Evolutionary conservation across 2,113 vertebrate species (phyloP), one percentile per base, ranked within the genome.

Genomic region (Bagarius yarrelli): DNA sequence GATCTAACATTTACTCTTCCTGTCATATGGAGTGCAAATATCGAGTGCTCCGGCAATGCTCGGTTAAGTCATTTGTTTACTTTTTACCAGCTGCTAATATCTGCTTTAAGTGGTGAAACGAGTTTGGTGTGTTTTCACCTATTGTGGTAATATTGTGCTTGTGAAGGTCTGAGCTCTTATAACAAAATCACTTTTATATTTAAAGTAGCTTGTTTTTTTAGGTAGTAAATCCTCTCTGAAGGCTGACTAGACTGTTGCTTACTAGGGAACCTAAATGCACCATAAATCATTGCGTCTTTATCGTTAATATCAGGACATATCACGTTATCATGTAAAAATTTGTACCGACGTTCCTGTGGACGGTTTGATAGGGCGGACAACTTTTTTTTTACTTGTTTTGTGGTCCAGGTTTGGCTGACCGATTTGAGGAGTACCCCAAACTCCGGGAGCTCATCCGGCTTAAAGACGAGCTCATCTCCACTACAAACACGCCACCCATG

Each of bases 351-450:
- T 60, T 60, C 14, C 5, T 0, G 13, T 13, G 25, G 13, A 15
- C 11, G 8, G 25, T 47, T 47, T 47, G 44, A 8, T 47, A 47
- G 3, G 36, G 3, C 8, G 8, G 8, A 47, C 44, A 47, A 47
- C 9, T 71, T 16, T 59, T 27, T 82, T 40, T 71, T 50, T 44
- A 2, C 78, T n/a, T n/a, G 1, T 84, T 1, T 13, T 87, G 19
- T 53, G 44, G 2, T 80, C 79, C 86, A 99, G 98, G 98, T 81
- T 91, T 99, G 93, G 98, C 97, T 34, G 98, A 99, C 91, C 92
- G 98, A 82, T 99, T 99, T 92, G 98, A 99, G 91, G 97, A 99
- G 89, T 99, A 99, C 64, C 98, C 98, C 34, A 99, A 99, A 92
- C 95, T 98, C 57, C 91, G 97, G 88, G 97, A 99, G 89, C 93